phyloP scores from a whole-genome alignment of 2,113 vertebrate species.

The Opisthocomus hoazin region DNA sequence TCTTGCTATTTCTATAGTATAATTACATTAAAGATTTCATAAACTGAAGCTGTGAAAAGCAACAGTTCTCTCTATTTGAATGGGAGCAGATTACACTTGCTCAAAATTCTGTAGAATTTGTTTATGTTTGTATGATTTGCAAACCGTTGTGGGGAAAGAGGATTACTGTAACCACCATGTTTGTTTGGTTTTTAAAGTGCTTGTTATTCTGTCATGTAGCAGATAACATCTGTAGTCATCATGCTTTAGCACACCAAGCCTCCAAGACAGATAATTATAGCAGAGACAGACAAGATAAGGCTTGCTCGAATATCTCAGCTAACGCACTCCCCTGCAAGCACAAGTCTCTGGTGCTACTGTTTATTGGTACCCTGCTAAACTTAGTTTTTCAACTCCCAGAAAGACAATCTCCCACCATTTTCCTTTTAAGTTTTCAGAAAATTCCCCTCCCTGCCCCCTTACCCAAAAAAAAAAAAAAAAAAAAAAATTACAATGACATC shows the following conservation, averaged over 20 bases:
- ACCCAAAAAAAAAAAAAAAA: no score
- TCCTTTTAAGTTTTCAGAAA: not conserved
- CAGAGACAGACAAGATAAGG: not conserved
- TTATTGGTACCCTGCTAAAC: not conserved
- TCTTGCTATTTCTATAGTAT: not conserved
- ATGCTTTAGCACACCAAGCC: not conserved
- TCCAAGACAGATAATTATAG: not conserved
- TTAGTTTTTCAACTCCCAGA: not conserved
- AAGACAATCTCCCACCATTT: not conserved
- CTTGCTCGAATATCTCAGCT: not conserved
- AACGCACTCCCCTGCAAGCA: not conserved
- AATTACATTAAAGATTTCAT: constrained; percentile 28
- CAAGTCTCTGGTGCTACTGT: not conserved
- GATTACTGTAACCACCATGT: not conserved
- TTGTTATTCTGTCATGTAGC: constrained; percentile 5
- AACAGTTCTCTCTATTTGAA: not conserved
- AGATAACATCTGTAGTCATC: constrained; percentile 6
- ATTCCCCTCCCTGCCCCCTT: not conserved
- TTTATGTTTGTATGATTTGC: not conserved
- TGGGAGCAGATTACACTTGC: not conserved
- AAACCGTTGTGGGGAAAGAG: not conserved
- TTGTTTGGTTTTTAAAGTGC: not conserved
- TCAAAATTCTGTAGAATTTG: not conserved
- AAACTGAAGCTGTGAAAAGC: not conserved
- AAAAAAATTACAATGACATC: not conserved